phyloP scores from a whole-genome alignment of 1,140 invertebrate genomes.

The Euwallacea similis region DNA sequence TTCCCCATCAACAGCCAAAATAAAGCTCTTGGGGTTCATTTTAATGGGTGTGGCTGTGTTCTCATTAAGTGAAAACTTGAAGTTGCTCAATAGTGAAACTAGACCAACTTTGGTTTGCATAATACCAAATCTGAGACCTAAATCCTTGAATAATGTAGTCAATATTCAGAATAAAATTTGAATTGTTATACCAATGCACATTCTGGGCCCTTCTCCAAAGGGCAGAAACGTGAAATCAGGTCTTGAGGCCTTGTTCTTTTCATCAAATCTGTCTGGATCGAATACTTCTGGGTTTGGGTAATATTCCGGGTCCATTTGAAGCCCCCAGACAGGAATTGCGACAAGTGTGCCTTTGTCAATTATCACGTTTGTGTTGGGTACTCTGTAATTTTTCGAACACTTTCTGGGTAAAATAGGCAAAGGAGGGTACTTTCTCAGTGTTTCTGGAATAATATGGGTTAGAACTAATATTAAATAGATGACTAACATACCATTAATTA shows the following conservation, averaged over 20 bases:
- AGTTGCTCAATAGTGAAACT: neutral
- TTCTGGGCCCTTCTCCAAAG: constrained; percentile 40
- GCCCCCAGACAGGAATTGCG: constrained; percentile 54
- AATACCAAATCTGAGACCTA: constrained; percentile 37
- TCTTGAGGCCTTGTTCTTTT: constrained; percentile 41
- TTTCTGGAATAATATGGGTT: neutral
- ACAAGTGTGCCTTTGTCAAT: constrained; percentile 53
- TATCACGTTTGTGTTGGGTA: constrained; percentile 53
- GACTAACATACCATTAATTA: constrained; percentile 11
- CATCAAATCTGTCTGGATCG: constrained; percentile 54
- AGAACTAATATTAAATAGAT: neutral
- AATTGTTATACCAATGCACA: constrained; percentile 36
- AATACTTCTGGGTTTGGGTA: constrained; percentile 56
- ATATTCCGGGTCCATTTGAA: constrained; percentile 50
- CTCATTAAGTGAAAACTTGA: neutral
- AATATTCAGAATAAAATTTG: neutral
- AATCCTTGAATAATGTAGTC: neutral
- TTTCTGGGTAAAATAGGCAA: constrained; percentile 50
- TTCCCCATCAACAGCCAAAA: neutral
- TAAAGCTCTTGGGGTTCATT: neutral
- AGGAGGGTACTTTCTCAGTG: neutral
- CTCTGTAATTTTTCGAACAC: constrained; percentile 54
- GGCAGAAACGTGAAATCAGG: constrained; percentile 32
- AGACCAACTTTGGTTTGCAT: constrained; percentile 27
- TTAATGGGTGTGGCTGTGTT: neutral